Evolutionary conservation across 2,888 invertebrate genomes (phyloP), one percentile per base, ranked within the genome.

Genomic region (Cordilura impudica): DNA sequence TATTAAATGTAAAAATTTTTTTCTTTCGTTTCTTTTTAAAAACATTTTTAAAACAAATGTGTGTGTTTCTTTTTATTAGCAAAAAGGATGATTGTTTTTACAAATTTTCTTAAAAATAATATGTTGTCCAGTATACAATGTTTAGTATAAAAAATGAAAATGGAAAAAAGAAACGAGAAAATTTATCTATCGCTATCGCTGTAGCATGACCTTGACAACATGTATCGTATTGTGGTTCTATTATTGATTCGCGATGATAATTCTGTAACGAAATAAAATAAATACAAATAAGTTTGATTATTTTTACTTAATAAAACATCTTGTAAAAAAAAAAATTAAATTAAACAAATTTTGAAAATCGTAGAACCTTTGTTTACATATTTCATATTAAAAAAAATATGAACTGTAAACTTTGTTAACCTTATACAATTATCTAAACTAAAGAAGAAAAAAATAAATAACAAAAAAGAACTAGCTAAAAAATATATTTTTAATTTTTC

Each of bases 131-230:
- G 88, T 97, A 97, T 12, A 95, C 95, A 82, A 96, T 94, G 88
- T 97, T 97, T n/a, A 97, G 91, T 86, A 96, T 95, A 85, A 96
- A 93, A 91, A 97, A 97, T 3, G 96, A 95, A 88, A 96, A 95
- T 0, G 97, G 97, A 84, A 97, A 97, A 91, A 96, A 96, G 90
- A 96, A 95, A 85, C 96, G 92, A 56, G 96, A 96, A 89, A 96
- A 94, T 86, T 95, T 94, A 90, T 97, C 97, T 84, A 97, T 96
- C 90, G 94, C 95, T 80, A 96, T 91, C 12, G 96, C 96, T 72
- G 94, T 94, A 88, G 94, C 93, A 73, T 93, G 91, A 65, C 94
- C 96, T 88, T 95, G 93, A 89, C 96, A 96, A 90, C 95, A 95
- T 12, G 95, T 95, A 83, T 95, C 94, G 89, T 96, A 96, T 85